phyloP scores from a whole-genome alignment of 2,113 vertebrate genomes.

The Ageneiosus marmoratus region DNA sequence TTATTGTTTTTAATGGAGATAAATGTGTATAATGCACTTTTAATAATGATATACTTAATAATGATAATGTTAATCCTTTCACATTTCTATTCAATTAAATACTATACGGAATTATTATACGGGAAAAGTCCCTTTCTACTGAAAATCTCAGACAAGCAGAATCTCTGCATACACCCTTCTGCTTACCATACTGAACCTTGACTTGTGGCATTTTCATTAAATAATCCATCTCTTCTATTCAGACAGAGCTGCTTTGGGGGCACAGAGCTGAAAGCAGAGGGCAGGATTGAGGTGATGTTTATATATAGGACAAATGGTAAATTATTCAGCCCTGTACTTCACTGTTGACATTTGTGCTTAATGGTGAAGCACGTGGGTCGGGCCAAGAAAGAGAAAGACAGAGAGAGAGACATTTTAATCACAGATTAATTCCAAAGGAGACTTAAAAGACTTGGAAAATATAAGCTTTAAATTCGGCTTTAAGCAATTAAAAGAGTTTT shows the following conservation, averaged over 20 bases:
- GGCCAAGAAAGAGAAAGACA: not conserved
- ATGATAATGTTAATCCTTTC: not conserved
- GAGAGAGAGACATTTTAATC: not conserved
- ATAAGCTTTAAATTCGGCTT: not conserved
- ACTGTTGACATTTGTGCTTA: conserved; percentile 45
- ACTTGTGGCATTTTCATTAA: conserved; percentile 29
- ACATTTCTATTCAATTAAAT: not conserved
- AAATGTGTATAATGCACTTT: not conserved
- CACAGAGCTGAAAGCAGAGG: not conserved
- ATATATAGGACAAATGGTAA: conserved; percentile 39
- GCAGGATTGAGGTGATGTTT: conserved; percentile 24
- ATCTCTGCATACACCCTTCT: not conserved
- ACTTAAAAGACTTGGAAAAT: not conserved
- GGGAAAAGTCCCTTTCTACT: not conserved
- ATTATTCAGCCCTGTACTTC: conserved; percentile 41
- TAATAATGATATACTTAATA: not conserved
- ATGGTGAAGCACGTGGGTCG: conserved; percentile 1
- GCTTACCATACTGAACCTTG: conserved; percentile 11
- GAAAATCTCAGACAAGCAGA: not conserved
- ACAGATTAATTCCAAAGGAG: not conserved
- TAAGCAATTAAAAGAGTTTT: not conserved
- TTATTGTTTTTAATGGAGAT: not conserved
- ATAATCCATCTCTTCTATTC: conserved; percentile 19
- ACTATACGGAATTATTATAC: not conserved
- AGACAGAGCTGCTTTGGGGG: conserved; percentile 15